Evolutionary conservation across 2,888 invertebrate genomes (phyloP).

Genomic region (Troglohyphantes excavatus): DNA sequence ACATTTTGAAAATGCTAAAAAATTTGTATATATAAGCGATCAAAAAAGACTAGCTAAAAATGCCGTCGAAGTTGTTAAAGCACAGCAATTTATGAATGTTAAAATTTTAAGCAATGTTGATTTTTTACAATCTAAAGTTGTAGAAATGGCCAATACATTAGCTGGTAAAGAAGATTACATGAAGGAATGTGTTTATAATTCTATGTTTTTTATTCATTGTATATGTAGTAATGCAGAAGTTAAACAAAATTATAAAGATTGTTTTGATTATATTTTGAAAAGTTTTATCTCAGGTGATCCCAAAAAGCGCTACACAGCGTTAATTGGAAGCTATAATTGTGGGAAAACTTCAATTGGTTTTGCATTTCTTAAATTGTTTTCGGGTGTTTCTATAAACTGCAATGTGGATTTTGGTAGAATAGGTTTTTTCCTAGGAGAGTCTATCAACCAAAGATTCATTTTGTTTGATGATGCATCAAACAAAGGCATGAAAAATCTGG

Average conservation of each 20-base stretch:
- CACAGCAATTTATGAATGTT: neutral
- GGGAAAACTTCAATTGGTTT: slow-evolving; percentile 3
- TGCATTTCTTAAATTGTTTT: neutral
- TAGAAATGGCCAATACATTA: neutral
- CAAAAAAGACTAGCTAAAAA: neutral
- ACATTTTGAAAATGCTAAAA: neutral
- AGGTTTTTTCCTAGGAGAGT: neutral
- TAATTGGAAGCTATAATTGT: neutral
- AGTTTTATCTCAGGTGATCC: neutral
- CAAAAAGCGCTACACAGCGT: neutral
- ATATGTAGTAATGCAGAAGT: neutral
- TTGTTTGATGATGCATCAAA: slow-evolving; percentile 16
- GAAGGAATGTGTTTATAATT: neutral
- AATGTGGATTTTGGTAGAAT: neutral
- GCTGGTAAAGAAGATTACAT: neutral
- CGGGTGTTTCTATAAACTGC: neutral
- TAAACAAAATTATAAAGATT: neutral
- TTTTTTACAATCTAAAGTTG: neutral
- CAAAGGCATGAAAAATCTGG: slow-evolving; percentile 8
- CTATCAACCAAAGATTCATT: neutral
- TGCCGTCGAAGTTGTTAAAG: neutral
- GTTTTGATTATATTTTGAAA: neutral
- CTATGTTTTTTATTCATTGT: neutral
- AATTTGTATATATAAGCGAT: neutral
- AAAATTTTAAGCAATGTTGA: neutral